A percentile compares a stretch with the other conserved stretches of the same genome.
phyloP scores from a whole-genome alignment of 2,888 invertebrate species.

The Rhodophaea formosa region DNA sequence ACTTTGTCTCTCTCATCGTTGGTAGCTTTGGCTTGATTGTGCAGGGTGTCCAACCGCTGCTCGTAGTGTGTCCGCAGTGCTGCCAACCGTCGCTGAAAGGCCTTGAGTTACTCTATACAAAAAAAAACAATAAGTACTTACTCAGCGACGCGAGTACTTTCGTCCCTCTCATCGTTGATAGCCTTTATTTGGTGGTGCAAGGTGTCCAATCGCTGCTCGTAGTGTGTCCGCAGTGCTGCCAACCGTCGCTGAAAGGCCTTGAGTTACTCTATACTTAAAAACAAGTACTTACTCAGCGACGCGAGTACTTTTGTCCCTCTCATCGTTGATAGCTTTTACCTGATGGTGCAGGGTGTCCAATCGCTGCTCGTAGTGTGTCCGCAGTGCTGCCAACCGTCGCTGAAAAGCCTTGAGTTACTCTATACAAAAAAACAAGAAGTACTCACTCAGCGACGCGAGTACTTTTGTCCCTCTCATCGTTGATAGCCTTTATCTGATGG shows the following conservation, averaged over 20 bases:
- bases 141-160: no score
- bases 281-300: no score
- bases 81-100: slow-evolving; percentile 91
- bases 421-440: no score
- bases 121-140: no score
- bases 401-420: no score
- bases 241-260: slow-evolving; percentile 93
- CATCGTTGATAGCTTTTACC: no score
- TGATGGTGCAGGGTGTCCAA: no score
- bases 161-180: no score
- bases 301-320: no score
- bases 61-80: slow-evolving; percentile 95
- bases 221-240: slow-evolving; percentile 92
- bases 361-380: no score
- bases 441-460: slow-evolving; percentile 81
- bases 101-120: slow-evolving; percentile 96
- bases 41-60: slow-evolving; percentile 91
- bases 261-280: slow-evolving; percentile 96
- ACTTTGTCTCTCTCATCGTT: slow-evolving; percentile 96
- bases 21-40: slow-evolving; percentile 91
- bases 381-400: no score
- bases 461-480: slow-evolving; percentile 95
- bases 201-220: slow-evolving; percentile 94
- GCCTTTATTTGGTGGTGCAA: slow-evolving; percentile 91
- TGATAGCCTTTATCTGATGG: slow-evolving; percentile 92